Base-by-base conservation (phyloP, 2,113 vertebrate species). In the Lontra canadensis region DNA sequence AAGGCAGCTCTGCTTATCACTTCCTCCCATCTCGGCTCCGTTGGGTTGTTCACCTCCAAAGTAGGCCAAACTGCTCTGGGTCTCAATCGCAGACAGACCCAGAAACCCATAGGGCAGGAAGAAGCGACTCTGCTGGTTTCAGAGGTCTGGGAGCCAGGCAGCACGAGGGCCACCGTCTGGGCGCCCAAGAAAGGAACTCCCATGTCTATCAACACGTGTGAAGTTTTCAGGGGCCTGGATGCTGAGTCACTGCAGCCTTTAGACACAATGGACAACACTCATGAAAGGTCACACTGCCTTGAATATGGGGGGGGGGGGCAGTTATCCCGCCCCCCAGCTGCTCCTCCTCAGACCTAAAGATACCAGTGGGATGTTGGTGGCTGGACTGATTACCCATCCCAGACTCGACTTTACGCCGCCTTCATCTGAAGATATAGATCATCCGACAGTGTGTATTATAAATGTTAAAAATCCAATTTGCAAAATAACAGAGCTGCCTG, bases 11-110 rank as follows among this genome's bases (percentile, higher is more conserved):
- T 20, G 52, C 93, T 98, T 98, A 99, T 98, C 99, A 97, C 98
- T 98, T 98, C 98, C 98, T 98, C 98, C 90, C 98, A 98, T 99
- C 98, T 96, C 12, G 1, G 4, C 57, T 7, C 36, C 8, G 95
- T 87, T 98, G 97, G 95, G 96, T 97, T 95, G 98, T 97, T 97
- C 95, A 98, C 98, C 98, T 98, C 98, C 98, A 95, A 99, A 98
- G 96, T 98, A 98, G 98, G 98, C 97, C 98, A 98, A 86, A 96
- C 97, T 96, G 96, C 96, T 96, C 92, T 36, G 57, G 93, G 84
- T 3, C 26, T 87, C 96, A 63, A 93, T 92, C 93, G 92, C 96
- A 95, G 90, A 92, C 44, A 96, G 97, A 96, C 97, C 44, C 98
- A 97, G 97, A 97, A 97, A 98, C 55, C 78, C 93, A 71, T 14